These are phyloP conservation scores for Butastur rufipennis DNA, from an alignment of 2,113 vertebrate species.

Conservation along the genomic window DNA sequence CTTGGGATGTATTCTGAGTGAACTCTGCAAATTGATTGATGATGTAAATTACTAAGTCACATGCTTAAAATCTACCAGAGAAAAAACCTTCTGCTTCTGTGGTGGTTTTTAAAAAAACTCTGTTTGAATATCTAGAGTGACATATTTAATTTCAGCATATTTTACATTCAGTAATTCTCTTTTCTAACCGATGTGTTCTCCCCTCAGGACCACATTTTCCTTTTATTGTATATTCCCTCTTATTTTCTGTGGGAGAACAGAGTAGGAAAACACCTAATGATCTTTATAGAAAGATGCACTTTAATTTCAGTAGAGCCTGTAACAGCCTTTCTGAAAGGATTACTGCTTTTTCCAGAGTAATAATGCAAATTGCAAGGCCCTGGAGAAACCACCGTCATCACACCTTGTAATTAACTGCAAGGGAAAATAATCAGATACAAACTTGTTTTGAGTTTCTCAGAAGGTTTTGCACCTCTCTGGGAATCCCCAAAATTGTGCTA, in stretches of 20 bases:
- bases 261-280: background rate
- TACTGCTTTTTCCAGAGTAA: background rate
- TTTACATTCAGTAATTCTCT: background rate
- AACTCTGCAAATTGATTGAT: background rate
- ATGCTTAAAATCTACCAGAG: background rate
- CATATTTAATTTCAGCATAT: background rate
- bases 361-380: background rate
- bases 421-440: background rate
- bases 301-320: background rate
- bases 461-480: background rate
- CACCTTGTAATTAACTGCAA: background rate
- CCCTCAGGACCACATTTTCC: background rate
- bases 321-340: background rate
- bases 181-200: background rate
- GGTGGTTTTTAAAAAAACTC: background rate
- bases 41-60: background rate
- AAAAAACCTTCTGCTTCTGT: background rate
- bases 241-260: background rate
- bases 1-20: background rate
- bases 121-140: background rate
- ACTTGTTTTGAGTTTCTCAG: background rate
- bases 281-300: background rate
- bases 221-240: background rate
- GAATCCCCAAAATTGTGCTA: background rate
- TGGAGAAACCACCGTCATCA: background rate